phyloP scores from a whole-genome alignment of 2,888 invertebrate species.

The Anthrax anthrax region DNA sequence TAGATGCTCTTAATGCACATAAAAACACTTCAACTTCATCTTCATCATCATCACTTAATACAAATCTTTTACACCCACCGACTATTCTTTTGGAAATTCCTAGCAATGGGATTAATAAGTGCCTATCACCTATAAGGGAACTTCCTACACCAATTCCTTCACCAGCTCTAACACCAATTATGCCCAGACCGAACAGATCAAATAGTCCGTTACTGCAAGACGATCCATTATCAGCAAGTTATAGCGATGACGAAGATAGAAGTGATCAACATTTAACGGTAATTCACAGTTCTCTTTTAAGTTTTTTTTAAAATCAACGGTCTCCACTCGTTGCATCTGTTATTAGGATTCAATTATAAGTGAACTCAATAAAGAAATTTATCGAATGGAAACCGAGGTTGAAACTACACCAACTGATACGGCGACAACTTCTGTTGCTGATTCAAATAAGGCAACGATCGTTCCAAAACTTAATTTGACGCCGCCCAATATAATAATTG shows the following conservation, averaged over 20 bases:
- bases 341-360: slow-evolving; percentile 5
- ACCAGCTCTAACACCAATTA: slow-evolving; percentile 52
- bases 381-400: slow-evolving; percentile 16
- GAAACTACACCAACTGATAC: slow-evolving; percentile 19
- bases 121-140: slow-evolving; percentile 65
- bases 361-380: slow-evolving; percentile 9
- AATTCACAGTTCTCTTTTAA: slow-evolving; percentile 15
- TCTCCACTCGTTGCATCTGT: background rate
- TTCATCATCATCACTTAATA: slow-evolving; percentile 18
- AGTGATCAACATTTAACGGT: slow-evolving; percentile 9
- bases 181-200: slow-evolving; percentile 32
- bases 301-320: background rate
- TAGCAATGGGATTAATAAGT: slow-evolving; percentile 49
- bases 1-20: slow-evolving; percentile 54
- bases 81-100: slow-evolving; percentile 66
- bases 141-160: slow-evolving; percentile 60
- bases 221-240: slow-evolving; percentile 24
- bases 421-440: slow-evolving; percentile 18
- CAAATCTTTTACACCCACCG: slow-evolving; percentile 54
- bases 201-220: slow-evolving; percentile 22
- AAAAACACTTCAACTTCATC: slow-evolving; percentile 39
- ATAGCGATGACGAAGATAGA: slow-evolving; percentile 37
- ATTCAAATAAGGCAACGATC: slow-evolving; percentile 13
- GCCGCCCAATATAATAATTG: slow-evolving; percentile 19
- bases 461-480: background rate